phyloP scores from a whole-genome alignment of 53 echinoderm and acorn worm species.

The Luidia sarsii region DNA sequence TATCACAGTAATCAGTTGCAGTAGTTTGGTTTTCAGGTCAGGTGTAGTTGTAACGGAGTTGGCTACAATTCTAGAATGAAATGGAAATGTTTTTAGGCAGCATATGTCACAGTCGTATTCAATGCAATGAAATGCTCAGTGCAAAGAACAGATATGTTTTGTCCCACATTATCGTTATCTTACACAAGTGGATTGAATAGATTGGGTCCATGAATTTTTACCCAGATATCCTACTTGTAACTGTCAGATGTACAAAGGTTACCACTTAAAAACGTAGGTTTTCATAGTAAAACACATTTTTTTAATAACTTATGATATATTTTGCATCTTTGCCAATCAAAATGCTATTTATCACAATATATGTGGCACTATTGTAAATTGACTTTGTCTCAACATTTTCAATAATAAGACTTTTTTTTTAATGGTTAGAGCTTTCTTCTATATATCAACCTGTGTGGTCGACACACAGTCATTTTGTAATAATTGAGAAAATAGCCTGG shows the following conservation, averaged over 20 bases:
- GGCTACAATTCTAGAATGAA: no score
- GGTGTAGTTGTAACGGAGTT: no score
- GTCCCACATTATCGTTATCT: no score
- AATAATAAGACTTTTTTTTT: neutral
- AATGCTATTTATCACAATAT: constrained; percentile 42
- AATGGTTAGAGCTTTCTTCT: constrained; percentile 24
- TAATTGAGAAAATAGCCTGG: constrained; percentile 1
- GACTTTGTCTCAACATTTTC: constrained; percentile 6
- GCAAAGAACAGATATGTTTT: no score
- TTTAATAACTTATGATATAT: constrained; percentile 24
- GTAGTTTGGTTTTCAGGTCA: no score
- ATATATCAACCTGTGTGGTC: constrained; percentile 17
- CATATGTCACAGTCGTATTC: no score
- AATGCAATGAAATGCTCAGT: no score
- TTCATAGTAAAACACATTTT: neutral
- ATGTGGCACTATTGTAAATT: constrained; percentile 37
- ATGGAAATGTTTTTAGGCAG: no score
- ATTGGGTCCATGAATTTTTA: no score
- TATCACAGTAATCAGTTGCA: no score
- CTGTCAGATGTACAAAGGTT: constrained; percentile 28
- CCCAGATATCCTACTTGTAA: no score
- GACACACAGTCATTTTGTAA: constrained; percentile 18
- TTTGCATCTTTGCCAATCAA: constrained; percentile 48
- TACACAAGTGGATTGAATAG: no score
- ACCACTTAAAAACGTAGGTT: neutral